phyloP scores from a whole-genome alignment of 2,113 vertebrate genomes.

The Crocuta crocuta region DNA sequence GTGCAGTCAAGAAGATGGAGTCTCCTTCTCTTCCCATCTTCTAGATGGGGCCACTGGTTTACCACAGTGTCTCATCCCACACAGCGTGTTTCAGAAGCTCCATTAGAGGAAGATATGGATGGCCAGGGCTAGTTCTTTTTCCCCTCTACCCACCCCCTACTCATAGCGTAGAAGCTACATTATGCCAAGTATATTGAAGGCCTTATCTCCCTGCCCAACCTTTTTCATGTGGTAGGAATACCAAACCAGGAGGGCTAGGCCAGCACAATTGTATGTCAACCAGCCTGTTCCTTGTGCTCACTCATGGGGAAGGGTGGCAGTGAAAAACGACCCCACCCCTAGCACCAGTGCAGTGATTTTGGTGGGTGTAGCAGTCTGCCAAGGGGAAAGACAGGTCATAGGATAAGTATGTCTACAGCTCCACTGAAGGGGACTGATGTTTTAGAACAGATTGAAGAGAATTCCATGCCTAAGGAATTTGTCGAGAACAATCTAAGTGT shows the following conservation, averaged over 20 bases:
- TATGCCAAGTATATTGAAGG: too few relatives aligned
- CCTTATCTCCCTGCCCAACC: background rate
- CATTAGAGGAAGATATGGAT: background rate
- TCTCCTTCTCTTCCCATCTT: background rate
- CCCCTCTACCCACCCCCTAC: background rate
- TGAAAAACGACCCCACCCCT: background rate
- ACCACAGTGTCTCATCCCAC: background rate
- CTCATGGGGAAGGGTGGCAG: background rate
- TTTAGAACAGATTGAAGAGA: background rate
- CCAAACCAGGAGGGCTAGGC: background rate
- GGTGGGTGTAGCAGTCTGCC: background rate
- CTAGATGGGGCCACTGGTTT: background rate
- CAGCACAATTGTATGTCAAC: too few relatives aligned
- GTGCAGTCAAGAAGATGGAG: background rate
- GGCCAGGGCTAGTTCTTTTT: background rate
- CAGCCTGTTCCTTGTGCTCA: rapidly evolving
- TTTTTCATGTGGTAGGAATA: background rate
- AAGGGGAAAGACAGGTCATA: background rate
- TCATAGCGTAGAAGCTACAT: background rate
- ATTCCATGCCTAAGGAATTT: background rate
- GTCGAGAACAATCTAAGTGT: background rate
- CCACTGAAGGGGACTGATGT: background rate
- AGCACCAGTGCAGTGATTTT: background rate
- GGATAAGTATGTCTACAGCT: background rate
- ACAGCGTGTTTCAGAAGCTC: background rate